Evolutionary conservation across 1,140 invertebrate species (phyloP).

Genomic region (Drosophila yakuba): DNA sequence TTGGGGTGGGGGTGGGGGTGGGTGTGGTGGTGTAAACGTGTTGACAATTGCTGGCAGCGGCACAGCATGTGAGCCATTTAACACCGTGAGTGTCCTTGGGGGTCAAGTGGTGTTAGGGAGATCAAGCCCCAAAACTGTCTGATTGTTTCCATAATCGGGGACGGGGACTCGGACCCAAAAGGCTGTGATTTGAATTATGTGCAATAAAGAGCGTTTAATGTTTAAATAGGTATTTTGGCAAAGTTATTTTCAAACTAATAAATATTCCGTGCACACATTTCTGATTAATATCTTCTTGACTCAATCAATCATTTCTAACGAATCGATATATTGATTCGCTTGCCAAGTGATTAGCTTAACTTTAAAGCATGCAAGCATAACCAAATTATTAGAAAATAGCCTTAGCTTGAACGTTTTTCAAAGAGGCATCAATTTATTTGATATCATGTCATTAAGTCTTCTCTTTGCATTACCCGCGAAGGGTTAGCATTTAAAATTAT

Average conservation of each 20-base stretch:
- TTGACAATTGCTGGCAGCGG: conserved; percentile 31
- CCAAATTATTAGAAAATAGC: background rate
- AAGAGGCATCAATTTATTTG: too few relatives aligned
- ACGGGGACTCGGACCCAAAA: conserved; percentile 14
- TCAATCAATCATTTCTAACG: background rate
- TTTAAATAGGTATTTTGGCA: conserved; percentile 11
- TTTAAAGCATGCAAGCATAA: background rate
- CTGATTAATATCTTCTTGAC: too few relatives aligned
- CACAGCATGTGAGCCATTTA: conserved; percentile 40
- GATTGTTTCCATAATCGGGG: conserved; percentile 36
- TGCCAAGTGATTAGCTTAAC: background rate
- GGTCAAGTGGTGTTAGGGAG: conserved; percentile 40
- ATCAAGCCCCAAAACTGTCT: conserved; percentile 12
- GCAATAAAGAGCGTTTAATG: conserved; percentile 19
- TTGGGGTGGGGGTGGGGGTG: too few relatives aligned
- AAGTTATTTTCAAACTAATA: conserved; percentile 1
- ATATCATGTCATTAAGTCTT: too few relatives aligned
- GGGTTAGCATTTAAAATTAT: background rate
- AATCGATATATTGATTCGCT: background rate
- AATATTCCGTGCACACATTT: background rate
- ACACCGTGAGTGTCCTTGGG: conserved; percentile 19
- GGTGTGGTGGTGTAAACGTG: conserved; percentile 5
- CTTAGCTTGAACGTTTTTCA: too few relatives aligned
- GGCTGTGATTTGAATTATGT: conserved; percentile 34
- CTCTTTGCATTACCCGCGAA: too few relatives aligned